Base-by-base conservation (phyloP, 2,113 vertebrate genomes). In the Pyrgilauda ruficollis region DNA sequence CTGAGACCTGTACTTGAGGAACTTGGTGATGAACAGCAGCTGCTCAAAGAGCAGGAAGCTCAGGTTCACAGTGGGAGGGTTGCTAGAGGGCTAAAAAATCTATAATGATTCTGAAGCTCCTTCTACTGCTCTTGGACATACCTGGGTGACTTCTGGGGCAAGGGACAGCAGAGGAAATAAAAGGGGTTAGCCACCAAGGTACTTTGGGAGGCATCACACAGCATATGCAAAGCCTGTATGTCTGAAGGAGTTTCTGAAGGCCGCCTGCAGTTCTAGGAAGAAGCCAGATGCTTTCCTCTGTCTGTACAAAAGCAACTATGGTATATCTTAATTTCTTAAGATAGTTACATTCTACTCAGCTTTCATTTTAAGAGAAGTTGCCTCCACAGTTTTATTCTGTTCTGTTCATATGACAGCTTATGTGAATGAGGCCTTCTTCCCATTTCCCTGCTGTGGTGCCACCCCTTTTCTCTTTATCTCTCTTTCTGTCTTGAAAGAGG, bases 221-320 rank as follows among this genome's bases (percentile, higher is more conserved):
- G 15, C 50, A 79, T 83, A 73, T 53, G 49, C 67, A 95, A 61
- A 81, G 7, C 39, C 44, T 50, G 7, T 78, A 59, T 70, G 69
- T 81, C 33, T 87, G 80, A 89, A 84, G 62, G 56, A 89, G 43
- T 39, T 89, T 87, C 76, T 84, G 73, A 91, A 89, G 77, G 66
- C 20, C 0, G 44, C 47, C 43, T 84, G 67, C 13, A 72, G 30
- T 66, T 78, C 84, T 74, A 69, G 62, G 67, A 91, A 87, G 35
- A 89, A 87, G 26, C 46, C 87, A 94, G 87, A 95, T 87, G 63
- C 64, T 81, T 90, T 92, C 15, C 46, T 72, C 13, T 72, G 55
- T 56, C 79, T 96, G 37, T 62, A 80, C 50, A 69, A 85, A 87
- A 87, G 28, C 46, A 85, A 69, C 24, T 14, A 35, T 37, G 50